phyloP scores from a whole-genome alignment of 2,113 vertebrate genomes.

The Stigmatopora argus region DNA sequence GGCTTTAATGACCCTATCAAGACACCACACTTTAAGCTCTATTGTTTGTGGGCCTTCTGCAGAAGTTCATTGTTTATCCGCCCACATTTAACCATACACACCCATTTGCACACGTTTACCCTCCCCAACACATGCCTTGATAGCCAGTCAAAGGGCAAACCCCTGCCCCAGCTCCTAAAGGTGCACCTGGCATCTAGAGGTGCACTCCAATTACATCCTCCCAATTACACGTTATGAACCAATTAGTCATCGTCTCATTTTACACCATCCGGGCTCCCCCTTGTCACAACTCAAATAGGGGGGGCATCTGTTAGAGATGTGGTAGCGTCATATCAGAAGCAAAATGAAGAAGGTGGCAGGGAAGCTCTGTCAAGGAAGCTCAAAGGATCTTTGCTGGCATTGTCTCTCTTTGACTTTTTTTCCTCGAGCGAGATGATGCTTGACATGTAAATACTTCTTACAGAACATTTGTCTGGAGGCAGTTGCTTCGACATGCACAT shows the following conservation, averaged over 20 bases:
- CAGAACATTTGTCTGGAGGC: conserved; percentile 47
- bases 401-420: conserved; percentile 7
- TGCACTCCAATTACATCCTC: conserved; percentile 70
- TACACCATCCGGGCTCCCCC: conserved; percentile 55
- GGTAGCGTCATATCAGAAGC: conserved; percentile 25
- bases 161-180: conserved; percentile 51
- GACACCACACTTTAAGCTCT: conserved; percentile 47
- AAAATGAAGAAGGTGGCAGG: conserved; percentile 1
- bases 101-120: conserved; percentile 12
- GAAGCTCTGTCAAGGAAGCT: conserved; percentile 20
- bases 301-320: conserved; percentile 60
- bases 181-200: conserved; percentile 72
- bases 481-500: conserved; percentile 53
- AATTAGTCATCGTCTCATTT: conserved; percentile 74
- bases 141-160: conserved; percentile 62
- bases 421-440: conserved; percentile 31
- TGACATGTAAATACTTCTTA: conserved; percentile 43
- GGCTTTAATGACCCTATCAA: conserved; percentile 44
- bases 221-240: conserved; percentile 72
- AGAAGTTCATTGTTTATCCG: conserved; percentile 13
- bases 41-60: conserved; percentile 36
- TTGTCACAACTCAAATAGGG: conserved; percentile 31
- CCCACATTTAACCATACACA: conserved; percentile 23
- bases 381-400: neutral
- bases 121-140: conserved; percentile 22